A percentile compares a stretch with the other conserved stretches of the same genome.
These are phyloP conservation scores for Hoplostethus mediterraneus DNA, from an alignment of 2,797 vertebrate species.

Conservation along the genomic window DNA sequence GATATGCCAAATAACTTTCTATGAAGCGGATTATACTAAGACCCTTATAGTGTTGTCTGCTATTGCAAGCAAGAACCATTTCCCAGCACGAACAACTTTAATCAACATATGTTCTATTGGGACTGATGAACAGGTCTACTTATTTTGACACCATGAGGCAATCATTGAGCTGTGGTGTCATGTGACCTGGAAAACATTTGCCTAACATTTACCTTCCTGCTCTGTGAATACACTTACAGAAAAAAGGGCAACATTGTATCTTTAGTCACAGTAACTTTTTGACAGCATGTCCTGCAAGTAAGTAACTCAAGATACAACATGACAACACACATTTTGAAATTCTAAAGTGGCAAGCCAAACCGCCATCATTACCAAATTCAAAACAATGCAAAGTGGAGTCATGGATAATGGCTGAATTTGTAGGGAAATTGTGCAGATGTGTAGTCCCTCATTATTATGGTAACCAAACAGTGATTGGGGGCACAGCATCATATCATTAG, in stretches of 20 bases:
- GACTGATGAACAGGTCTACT: conserved; percentile 16
- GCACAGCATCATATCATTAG: conserved; percentile 55
- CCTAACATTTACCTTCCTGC: conserved; percentile 24
- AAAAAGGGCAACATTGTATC: not conserved
- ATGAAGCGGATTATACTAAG: not conserved
- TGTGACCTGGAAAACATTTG: conserved; percentile 62
- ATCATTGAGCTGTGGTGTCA: conserved; percentile 46
- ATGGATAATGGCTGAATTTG: conserved; percentile 15
- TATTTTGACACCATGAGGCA: conserved; percentile 31
- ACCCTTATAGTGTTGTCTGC: not conserved
- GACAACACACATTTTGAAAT: not conserved
- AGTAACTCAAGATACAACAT: not conserved
- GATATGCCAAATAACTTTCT: not conserved
- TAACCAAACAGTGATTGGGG: conserved; percentile 32
- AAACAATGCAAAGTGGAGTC: conserved; percentile 34
- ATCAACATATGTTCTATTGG: not conserved
- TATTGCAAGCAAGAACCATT: not conserved
- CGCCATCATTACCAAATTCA: not conserved
- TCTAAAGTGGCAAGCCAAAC: not conserved
- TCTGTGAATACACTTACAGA: not conserved
- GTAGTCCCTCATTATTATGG: conserved; percentile 31
- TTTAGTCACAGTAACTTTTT: not conserved
- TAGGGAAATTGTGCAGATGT: conserved; percentile 24
- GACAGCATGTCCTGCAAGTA: not conserved
- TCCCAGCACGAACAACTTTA: not conserved